Evolutionary conservation across 2,888 invertebrate species (phyloP).

Genomic region (Aleiodes testaceus): DNA sequence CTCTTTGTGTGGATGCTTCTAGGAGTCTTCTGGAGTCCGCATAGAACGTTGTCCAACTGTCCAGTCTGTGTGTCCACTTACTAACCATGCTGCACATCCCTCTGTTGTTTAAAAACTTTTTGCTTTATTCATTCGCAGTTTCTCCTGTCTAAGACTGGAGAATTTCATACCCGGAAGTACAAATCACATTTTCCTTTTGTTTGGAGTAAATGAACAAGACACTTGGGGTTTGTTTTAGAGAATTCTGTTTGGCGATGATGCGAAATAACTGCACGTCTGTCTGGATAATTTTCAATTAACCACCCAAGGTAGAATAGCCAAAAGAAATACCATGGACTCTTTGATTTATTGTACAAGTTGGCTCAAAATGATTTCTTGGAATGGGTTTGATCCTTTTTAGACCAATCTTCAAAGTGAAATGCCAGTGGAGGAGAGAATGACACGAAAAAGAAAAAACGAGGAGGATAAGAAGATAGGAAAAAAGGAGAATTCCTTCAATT

Average conservation of each 20-base stretch:
- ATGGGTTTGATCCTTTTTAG: constrained; percentile 25
- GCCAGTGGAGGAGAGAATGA: constrained; percentile 10
- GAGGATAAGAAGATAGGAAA: constrained; percentile 26
- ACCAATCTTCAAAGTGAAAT: constrained; percentile 32
- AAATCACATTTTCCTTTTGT: constrained; percentile 17
- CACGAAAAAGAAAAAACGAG: constrained; percentile 23
- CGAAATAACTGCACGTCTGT: constrained; percentile 35
- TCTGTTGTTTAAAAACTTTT: constrained; percentile 22
- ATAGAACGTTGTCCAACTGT: constrained; percentile 29
- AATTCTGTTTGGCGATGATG: constrained; percentile 32
- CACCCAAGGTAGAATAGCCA: constrained; percentile 26
- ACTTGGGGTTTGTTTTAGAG: constrained; percentile 27
- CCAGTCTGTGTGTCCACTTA: constrained; percentile 30
- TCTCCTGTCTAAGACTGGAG: background rate
- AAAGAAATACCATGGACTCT: constrained; percentile 27
- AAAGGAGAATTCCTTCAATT: constrained; percentile 39
- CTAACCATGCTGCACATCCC: constrained; percentile 30
- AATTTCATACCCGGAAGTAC: constrained; percentile 34
- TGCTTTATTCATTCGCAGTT: background rate
- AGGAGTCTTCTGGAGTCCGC: constrained; percentile 22
- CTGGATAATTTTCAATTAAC: constrained; percentile 41
- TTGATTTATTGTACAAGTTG: constrained; percentile 27
- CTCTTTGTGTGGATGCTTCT: constrained; percentile 10
- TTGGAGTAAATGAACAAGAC: constrained; percentile 10
- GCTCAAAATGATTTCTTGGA: constrained; percentile 32